A percentile compares a stretch with the other conserved stretches of the same genome.
Evolutionary conservation across 53 echinoderm and acorn worm species (phyloP).

Genomic region (Stichopus horrens): DNA sequence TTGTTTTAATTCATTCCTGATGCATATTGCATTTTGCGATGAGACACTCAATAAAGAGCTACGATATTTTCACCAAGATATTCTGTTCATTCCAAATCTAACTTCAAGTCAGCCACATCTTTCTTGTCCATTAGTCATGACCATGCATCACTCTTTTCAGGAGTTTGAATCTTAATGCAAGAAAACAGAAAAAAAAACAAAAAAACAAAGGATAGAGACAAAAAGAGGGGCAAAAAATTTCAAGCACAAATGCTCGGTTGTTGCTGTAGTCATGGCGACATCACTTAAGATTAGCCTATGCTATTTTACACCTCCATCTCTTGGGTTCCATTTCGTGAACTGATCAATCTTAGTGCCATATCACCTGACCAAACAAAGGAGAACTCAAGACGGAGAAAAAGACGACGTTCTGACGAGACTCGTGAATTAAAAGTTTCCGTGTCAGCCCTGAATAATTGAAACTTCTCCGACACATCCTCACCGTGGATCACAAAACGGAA

Average conservation of each 20-base stretch:
- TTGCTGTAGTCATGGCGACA: slow-evolving; percentile 28
- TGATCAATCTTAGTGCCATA: slow-evolving; percentile 18
- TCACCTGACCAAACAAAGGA: slow-evolving; percentile 22
- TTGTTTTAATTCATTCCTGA: too few species aligned
- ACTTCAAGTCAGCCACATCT: background rate
- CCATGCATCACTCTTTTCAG: slow-evolving; percentile 19
- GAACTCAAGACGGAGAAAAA: background rate
- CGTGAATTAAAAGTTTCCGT: slow-evolving; percentile 21
- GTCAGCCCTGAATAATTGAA: slow-evolving; percentile 32
- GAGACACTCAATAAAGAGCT: background rate
- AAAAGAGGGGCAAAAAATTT: background rate
- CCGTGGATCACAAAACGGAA: background rate
- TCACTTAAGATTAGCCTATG: slow-evolving; percentile 32
- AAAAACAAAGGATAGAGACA: too few species aligned
- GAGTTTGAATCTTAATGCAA: background rate
- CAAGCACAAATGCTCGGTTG: background rate
- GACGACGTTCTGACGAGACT: background rate
- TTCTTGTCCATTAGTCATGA: slow-evolving; percentile 7
- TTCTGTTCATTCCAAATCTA: background rate
- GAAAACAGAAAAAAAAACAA: background rate
- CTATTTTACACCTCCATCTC: slow-evolving; percentile 19
- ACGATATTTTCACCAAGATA: background rate
- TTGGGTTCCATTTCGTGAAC: slow-evolving; percentile 34
- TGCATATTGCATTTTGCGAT: background rate
- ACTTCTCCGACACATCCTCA: background rate